phyloP scores from a whole-genome alignment of 1,140 invertebrate genomes.

The Proales similis region DNA sequence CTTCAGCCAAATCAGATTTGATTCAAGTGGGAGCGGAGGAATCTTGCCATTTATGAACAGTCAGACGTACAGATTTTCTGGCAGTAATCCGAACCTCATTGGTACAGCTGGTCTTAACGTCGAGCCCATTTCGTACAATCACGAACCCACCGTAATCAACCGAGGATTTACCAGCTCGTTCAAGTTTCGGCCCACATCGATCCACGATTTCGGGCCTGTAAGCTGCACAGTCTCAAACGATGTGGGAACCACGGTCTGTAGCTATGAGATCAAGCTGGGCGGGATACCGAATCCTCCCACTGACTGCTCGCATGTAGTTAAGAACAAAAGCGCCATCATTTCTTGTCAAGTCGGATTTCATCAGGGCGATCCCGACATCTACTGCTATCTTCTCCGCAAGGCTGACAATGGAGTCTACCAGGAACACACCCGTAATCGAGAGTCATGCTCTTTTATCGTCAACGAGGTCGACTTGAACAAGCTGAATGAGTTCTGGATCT shows the following conservation, averaged over 20 bases:
- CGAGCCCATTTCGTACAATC: not conserved
- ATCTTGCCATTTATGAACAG: not conserved
- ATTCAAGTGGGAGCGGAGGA: too few relatives aligned
- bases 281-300: slow-evolving; percentile 31
- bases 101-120: not conserved
- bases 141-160: not conserved
- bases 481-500: slow-evolving; percentile 34
- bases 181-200: slow-evolving; percentile 11
- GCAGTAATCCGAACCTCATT: not conserved
- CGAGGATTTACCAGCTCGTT: not conserved
- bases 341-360: slow-evolving; percentile 20
- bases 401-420: slow-evolving; percentile 33
- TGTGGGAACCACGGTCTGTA: slow-evolving; percentile 14
- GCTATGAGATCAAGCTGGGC: slow-evolving; percentile 26
- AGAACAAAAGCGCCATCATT: slow-evolving; percentile 27
- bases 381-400: slow-evolving; percentile 22
- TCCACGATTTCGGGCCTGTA: slow-evolving; percentile 9
- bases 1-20: slow-evolving; percentile 8
- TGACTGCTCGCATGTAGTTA: slow-evolving; percentile 15
- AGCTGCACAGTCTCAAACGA: slow-evolving; percentile 15
- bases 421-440: slow-evolving; percentile 34
- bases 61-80: not conserved
- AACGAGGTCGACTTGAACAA: slow-evolving; percentile 31
- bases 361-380: slow-evolving; percentile 37
- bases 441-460: slow-evolving; percentile 33